A percentile compares a stretch with the other conserved stretches of the same genome.
Conservation (phyloP, 2,113 vertebrate genomes). For the Chaetodon trifascialis region DNA sequence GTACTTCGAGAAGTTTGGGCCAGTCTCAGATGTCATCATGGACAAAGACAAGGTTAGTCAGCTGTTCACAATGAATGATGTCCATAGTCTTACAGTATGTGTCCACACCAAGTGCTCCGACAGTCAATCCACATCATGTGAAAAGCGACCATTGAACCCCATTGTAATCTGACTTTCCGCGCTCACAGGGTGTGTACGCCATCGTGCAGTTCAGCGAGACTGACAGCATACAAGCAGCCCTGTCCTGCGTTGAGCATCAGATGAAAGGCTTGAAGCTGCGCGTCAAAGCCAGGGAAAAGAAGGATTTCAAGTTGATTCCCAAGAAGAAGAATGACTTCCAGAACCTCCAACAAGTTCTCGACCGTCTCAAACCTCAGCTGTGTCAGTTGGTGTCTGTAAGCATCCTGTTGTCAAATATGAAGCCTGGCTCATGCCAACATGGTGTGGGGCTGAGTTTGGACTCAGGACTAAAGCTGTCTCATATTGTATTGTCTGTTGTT, state of each 20-base stretch:
- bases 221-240: conserved; percentile 65
- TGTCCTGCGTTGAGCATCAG: conserved; percentile 84
- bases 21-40: conserved; percentile 88
- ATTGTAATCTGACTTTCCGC: conserved; percentile 5
- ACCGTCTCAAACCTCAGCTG: conserved; percentile 80
- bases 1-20: conserved; percentile 89
- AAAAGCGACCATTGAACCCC: not conserved
- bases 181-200: conserved; percentile 88
- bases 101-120: not conserved
- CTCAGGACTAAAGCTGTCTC: too few species aligned
- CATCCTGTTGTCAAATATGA: not conserved
- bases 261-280: conserved; percentile 86
- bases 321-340: conserved; percentile 76
- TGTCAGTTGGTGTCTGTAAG: conserved; percentile 86
- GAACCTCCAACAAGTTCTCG: conserved; percentile 74
- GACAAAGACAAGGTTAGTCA: conserved; percentile 91
- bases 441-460: too few species aligned
- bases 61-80: too few species aligned
- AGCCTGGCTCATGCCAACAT: too few species aligned
- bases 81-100: not conserved
- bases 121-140: not conserved
- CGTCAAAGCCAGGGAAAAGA: conserved; percentile 89
- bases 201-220: conserved; percentile 89
- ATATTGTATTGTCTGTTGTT: not conserved
- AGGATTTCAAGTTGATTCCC: conserved; percentile 88